phyloP scores from a whole-genome alignment of 2,797 vertebrate species.

The Rhynchonycteris naso region DNA sequence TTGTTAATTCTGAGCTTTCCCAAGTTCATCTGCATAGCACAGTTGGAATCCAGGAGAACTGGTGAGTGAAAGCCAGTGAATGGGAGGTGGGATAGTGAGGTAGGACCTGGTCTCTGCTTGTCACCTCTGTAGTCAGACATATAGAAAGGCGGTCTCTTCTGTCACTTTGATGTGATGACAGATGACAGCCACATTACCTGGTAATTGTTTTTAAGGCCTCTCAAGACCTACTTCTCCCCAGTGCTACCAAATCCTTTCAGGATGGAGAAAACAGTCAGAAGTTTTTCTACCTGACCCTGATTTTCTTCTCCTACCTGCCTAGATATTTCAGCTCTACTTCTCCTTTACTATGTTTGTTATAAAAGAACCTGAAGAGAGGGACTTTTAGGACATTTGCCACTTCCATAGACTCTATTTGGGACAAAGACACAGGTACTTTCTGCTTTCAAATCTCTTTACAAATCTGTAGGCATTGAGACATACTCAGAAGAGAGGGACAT shows the following conservation, averaged over 20 bases:
- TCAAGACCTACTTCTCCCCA: neutral
- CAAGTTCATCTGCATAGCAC: neutral
- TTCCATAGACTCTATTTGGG: neutral
- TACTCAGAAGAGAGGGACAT: neutral
- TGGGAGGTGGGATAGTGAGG: neutral
- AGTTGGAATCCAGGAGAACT: neutral
- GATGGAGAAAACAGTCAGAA: neutral
- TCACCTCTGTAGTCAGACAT: neutral
- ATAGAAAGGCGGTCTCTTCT: neutral
- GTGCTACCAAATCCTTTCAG: neutral
- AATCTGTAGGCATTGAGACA: neutral
- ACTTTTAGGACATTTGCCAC: neutral
- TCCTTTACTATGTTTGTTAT: neutral
- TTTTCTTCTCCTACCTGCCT: neutral
- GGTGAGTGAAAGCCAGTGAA: neutral
- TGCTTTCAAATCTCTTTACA: conserved; percentile 15
- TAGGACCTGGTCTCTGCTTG: neutral
- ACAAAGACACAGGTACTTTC: neutral
- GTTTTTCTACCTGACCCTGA: neutral
- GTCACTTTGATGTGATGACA: neutral
- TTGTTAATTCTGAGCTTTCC: neutral
- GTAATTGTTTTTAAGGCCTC: neutral
- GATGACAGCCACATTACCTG: neutral
- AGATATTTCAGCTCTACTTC: neutral
- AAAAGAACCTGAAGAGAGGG: neutral